phyloP scores from a whole-genome alignment of 1,140 invertebrate genomes.

The Pissodes strobi region DNA sequence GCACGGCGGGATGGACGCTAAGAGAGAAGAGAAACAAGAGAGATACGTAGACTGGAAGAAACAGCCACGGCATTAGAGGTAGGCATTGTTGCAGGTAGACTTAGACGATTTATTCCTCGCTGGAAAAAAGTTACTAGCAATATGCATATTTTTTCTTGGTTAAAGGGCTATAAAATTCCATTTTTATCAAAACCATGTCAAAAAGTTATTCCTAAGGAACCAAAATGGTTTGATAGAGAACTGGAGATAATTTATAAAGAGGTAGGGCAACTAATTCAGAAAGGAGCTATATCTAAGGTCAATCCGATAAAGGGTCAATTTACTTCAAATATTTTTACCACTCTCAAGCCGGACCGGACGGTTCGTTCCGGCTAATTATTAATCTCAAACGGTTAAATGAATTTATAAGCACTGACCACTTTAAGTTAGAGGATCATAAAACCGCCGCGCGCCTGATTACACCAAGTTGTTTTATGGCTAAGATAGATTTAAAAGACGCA shows the following conservation, averaged over 20 bases:
- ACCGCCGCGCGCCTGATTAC: too few relatives aligned
- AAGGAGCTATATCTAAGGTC: neutral
- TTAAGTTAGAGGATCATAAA: too few relatives aligned
- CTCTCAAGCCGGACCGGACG: conserved; percentile 26
- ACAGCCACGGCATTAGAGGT: neutral
- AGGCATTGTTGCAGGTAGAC: neutral
- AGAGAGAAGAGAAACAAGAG: neutral
- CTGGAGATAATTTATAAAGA: neutral
- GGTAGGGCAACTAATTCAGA: neutral
- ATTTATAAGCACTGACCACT: too few relatives aligned
- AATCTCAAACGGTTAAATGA: too few relatives aligned
- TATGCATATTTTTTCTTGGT: conserved; percentile 7
- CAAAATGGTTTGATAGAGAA: conserved; percentile 4
- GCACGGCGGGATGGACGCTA: neutral
- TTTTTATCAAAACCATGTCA: conserved; percentile 12
- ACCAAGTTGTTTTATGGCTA: too few relatives aligned
- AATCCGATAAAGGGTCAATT: conserved; percentile 17
- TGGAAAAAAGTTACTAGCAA: conserved; percentile 16
- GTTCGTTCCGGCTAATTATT: too few relatives aligned
- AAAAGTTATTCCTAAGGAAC: conserved; percentile 1
- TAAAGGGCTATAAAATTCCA: conserved; percentile 14
- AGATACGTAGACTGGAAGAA: neutral
- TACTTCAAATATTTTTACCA: conserved; percentile 28
- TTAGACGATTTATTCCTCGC: neutral
- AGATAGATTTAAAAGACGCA: too few relatives aligned